A percentile compares a stretch with the other conserved stretches of the same genome.
phyloP scores from a whole-genome alignment of 2,888 invertebrate genomes.

The Neoitamus cyanurus region DNA sequence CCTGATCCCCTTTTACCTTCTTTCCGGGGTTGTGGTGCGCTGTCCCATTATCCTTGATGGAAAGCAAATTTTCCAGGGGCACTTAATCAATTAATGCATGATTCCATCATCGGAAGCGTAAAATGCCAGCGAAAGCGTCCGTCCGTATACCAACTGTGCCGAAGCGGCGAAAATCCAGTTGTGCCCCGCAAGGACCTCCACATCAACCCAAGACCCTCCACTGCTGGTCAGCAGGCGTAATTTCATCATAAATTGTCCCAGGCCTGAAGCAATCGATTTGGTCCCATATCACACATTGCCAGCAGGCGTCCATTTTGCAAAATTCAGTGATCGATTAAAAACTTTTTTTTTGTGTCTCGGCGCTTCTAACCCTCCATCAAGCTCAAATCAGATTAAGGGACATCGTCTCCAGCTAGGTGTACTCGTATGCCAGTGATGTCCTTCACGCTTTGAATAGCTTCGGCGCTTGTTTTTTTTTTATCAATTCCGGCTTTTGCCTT shows the following conservation, averaged over 20 bases:
- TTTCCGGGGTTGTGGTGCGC: background rate
- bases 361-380: background rate
- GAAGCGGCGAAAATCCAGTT: background rate
- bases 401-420: background rate
- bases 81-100: background rate
- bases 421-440: background rate
- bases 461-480: background rate
- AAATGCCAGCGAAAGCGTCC: background rate
- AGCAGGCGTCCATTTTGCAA: background rate
- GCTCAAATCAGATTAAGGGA: background rate
- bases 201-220: background rate
- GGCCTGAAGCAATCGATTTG: background rate
- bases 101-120: background rate
- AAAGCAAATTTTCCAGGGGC: background rate
- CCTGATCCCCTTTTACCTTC: background rate
- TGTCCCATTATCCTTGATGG: background rate
- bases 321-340: background rate
- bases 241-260: background rate
- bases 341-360: background rate
- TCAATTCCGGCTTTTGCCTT: background rate
- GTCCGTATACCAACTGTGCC: background rate
- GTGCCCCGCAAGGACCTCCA: background rate
- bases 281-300: background rate
- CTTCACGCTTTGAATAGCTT: background rate
- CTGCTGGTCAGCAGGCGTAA: too few relatives aligned